Evolutionary conservation across 2,888 invertebrate species (phyloP), one percentile per base, ranked within the genome.

Genomic region (Acleris literana): DNA sequence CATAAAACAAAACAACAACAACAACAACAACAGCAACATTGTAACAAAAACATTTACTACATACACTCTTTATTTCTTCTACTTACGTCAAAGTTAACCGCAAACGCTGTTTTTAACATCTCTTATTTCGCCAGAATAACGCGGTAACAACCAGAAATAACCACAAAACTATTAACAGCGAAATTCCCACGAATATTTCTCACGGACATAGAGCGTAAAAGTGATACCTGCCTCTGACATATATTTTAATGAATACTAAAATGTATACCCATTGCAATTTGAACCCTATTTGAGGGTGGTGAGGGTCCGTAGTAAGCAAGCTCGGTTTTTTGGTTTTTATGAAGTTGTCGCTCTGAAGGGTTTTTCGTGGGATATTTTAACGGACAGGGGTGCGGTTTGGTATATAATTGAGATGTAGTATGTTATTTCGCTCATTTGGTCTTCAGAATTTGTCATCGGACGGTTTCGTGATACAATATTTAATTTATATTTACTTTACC

Each of bases 141-240:
- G 1, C 52, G 25, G 49, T 11, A 20, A 46, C 6, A 51, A 52
- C 56, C 39, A 39, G 13, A 58, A 29, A 18, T n/a, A 20, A 46
- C 61, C 52, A 52, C 61, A 39, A 56, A 66, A 25, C 44, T 46
- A 53, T 49, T 43, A 49, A 60, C 49, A 25, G 25, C 33, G 39
- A 51, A 55, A 56, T 72, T 73, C 71, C 63, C 72, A 73, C 70
- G 64, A 67, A 64, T 63, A 54, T 63, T 52, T 75, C 72, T 71
- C 73, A 73, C 71, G 71, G 62, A 56, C 73, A 70, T 54, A 55
- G 63, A 72, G 72, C 74, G 74, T 78, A 72, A 75, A 76, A 78
- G 69, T 71, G 74, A 75, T 66, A 68, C 70, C 64, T 66, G 65
- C 59, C 51, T 46, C 46, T 58, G 67, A 68, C 70, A 71, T 57